A percentile compares a stretch with the other conserved stretches of the same genome.
Conservation (phyloP, 2,113 vertebrate genomes). For the Lepus timidus region DNA sequence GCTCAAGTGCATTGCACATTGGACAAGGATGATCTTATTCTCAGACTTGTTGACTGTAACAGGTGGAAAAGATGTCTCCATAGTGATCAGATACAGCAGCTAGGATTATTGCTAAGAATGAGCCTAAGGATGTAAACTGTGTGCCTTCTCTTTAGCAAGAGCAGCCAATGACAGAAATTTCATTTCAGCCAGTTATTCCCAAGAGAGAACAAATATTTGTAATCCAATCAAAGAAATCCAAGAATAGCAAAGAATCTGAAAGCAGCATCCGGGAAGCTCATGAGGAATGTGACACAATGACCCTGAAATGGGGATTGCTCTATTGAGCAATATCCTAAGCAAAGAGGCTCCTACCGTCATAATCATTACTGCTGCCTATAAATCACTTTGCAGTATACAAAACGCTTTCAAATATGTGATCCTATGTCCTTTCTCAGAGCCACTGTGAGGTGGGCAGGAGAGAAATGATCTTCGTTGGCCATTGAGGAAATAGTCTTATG, state of each 20-base stretch:
- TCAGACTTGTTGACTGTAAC: background rate
- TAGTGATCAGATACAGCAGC: background rate
- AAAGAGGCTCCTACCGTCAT: background rate
- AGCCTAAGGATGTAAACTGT: background rate
- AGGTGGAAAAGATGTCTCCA: background rate
- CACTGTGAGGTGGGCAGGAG: background rate
- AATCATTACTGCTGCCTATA: background rate
- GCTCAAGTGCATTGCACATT: background rate
- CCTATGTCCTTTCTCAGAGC: background rate
- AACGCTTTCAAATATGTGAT: background rate
- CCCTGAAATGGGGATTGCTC: background rate
- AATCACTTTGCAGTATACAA: background rate
- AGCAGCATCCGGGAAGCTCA: conserved; percentile 29
- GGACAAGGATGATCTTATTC: background rate
- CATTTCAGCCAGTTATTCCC: background rate
- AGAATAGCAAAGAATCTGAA: conserved; percentile 41
- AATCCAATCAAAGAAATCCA: conserved; percentile 57
- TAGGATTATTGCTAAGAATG: background rate
- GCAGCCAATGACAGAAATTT: background rate
- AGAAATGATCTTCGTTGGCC: background rate
- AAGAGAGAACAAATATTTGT: conserved; percentile 49
- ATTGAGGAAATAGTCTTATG: background rate
- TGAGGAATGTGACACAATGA: conserved; percentile 3
- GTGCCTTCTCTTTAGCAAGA: conserved; percentile 23
- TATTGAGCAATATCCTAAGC: background rate